phyloP scores from a whole-genome alignment of 2,797 vertebrate genomes.

The Meriones psammophilus region DNA sequence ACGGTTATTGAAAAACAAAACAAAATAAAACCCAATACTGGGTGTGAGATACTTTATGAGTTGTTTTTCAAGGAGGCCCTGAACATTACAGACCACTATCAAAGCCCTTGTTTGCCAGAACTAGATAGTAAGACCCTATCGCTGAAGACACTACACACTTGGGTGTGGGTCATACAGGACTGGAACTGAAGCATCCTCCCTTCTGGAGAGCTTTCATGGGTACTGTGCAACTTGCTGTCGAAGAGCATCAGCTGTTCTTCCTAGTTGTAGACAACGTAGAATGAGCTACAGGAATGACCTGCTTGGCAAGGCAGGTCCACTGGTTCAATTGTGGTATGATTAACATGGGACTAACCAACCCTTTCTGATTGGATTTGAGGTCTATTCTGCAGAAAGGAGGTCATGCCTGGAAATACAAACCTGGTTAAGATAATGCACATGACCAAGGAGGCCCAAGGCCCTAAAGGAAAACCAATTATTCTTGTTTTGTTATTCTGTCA shows the following conservation, averaged over 20 bases:
- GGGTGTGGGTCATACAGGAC: neutral
- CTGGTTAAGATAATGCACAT: neutral
- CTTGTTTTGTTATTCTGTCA: neutral
- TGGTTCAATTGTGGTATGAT: neutral
- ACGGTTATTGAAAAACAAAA: neutral
- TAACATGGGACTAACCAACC: neutral
- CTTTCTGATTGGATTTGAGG: neutral
- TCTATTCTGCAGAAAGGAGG: neutral
- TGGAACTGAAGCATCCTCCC: no score
- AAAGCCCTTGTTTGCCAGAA: neutral
- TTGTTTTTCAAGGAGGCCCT: neutral
- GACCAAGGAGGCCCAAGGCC: neutral
- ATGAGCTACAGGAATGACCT: neutral
- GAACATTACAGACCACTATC: neutral
- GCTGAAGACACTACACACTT: neutral
- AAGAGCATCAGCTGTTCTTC: neutral
- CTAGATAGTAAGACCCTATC: neutral
- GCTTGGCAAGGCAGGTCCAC: neutral
- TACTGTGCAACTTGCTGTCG: neutral
- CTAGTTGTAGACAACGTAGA: neutral
- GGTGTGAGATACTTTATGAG: neutral
- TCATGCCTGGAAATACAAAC: neutral
- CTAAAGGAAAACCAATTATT: neutral
- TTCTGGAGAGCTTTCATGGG: neutral
- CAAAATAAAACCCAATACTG: no score